Evolutionary conservation across 2,113 vertebrate genomes (phyloP).

Genomic region (Serilophus lunatus): DNA sequence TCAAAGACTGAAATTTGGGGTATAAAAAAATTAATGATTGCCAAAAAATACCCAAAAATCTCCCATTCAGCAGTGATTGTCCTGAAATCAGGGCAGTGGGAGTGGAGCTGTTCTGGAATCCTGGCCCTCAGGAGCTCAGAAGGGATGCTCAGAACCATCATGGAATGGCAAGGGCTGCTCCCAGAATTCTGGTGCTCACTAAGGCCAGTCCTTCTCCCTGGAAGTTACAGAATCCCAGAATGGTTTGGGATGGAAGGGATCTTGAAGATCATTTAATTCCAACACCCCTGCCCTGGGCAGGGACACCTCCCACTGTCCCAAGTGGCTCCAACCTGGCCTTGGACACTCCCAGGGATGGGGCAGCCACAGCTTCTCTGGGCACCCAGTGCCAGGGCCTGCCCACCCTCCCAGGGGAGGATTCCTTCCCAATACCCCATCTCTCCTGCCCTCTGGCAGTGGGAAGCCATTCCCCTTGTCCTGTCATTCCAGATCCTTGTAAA

Average conservation of each 20-base stretch:
- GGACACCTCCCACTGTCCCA: too few relatives aligned
- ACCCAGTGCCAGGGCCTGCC: too few relatives aligned
- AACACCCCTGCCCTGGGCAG: not conserved
- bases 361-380: too few relatives aligned
- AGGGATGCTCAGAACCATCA: not conserved
- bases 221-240: not conserved
- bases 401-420: too few relatives aligned
- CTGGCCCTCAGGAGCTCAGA: not conserved
- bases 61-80: not conserved
- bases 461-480: not conserved
- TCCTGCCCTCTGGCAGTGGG: too few relatives aligned
- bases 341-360: not conserved
- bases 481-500: not conserved
- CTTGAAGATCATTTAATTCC: not conserved
- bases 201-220: not conserved
- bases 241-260: not conserved
- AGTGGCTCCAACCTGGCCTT: too few relatives aligned
- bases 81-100: not conserved
- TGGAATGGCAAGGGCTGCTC: not conserved
- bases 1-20: not conserved
- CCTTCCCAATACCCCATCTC: too few relatives aligned
- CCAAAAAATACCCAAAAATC: not conserved
- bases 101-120: not conserved
- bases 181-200: rapidly evolving
- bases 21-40: not conserved